Evolutionary conservation across 1,140 invertebrate genomes (phyloP), one percentile per base, ranked within the genome.

Genomic region (Drosophila sproati): DNA sequence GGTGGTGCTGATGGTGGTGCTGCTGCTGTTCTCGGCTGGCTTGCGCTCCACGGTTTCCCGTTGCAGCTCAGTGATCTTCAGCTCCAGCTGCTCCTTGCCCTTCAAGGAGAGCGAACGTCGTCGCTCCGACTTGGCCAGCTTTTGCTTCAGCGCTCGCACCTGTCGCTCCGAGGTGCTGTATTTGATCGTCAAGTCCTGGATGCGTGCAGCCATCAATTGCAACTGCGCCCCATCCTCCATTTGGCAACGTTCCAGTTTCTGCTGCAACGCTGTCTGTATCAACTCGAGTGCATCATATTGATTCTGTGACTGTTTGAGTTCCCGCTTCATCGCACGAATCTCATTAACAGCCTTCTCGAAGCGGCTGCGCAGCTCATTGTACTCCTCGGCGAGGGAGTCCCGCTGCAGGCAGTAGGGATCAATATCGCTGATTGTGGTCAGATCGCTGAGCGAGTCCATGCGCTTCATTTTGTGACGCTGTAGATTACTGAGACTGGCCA

Each of bases 151-250:
- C 3, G 94, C 95, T 60, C 96, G 93, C 6, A 97, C 95, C 92
- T 97, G 96, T 80, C 97, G 97, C 82, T 98, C 97, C n/a, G 96
- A 96, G 1, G 94, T 94, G 3, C 94, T 95, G 29, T 98, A 93
- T 92, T 98, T 98, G 37, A 94, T 94, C 0, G 97, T 98, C 39
- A 98, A 92, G 91, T 98, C 97, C 85, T 97, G 95, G 45, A 98
- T 96, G 32, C 97, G 94, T n/a, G 95, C 95, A 1, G 96, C 96
- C 96, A 98, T 96, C 64, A 98, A 92, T 51, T 95, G 94, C 28
- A 96, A 94, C 91, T 97, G 96, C 0, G 96, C 95, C 62, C 95
- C 94, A 80, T 96, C 95, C 64, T 96, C 95, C 72, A 96, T 94
- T 73, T 95, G 95, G 47, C 94, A 92, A 3, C 95, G 91, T 69